A percentile compares a stretch with the other conserved stretches of the same genome.
phyloP scores from a whole-genome alignment of 1,140 invertebrate genomes.

The Hyposmocoma kahamanoa region DNA sequence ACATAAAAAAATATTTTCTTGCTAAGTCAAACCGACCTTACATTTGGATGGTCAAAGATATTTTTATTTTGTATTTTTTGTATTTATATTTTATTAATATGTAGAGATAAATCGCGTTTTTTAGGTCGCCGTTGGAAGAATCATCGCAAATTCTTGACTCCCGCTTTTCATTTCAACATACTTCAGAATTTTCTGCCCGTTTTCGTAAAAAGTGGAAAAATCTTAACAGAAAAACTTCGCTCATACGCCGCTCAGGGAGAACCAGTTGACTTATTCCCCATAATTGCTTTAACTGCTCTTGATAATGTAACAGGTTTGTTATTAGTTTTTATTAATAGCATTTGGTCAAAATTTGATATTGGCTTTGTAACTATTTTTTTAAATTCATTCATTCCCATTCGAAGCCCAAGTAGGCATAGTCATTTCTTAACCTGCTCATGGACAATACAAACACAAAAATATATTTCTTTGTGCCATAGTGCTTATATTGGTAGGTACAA shows the following conservation, averaged over 20 bases:
- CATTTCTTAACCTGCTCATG: background rate
- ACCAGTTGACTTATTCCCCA: constrained; percentile 77
- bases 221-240: constrained; percentile 66
- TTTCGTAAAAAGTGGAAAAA: constrained; percentile 79
- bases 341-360: no score
- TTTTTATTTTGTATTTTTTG: constrained; percentile 17
- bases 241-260: constrained; percentile 27
- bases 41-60: background rate
- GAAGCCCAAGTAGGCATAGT: background rate
- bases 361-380: no score
- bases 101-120: no score
- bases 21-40: background rate
- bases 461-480: no score
- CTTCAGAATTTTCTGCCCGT: constrained; percentile 80
- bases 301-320: constrained; percentile 84
- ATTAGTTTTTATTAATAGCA: no score
- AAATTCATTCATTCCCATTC: no score
- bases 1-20: background rate
- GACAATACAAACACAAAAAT: background rate
- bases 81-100: no score
- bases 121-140: constrained; percentile 80
- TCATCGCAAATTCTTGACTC: constrained; percentile 80
- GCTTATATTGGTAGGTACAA: background rate
- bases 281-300: constrained; percentile 77
- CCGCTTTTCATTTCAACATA: constrained; percentile 84